phyloP scores from a whole-genome alignment of 2,888 invertebrate genomes.

The Synergus itoensis region DNA sequence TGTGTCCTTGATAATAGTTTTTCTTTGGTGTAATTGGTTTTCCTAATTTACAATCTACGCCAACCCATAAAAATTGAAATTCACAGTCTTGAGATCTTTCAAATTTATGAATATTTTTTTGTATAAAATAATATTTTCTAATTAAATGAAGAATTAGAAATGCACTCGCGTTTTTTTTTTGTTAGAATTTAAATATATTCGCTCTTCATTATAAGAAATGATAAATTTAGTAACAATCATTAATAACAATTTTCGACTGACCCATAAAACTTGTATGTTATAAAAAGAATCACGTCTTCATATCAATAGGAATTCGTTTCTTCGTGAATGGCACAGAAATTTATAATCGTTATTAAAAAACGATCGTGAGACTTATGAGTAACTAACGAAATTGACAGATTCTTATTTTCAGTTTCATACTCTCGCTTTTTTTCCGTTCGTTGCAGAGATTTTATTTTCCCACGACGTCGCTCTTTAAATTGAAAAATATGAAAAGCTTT shows the following conservation, averaged over 20 bases:
- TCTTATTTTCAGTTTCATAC: conserved; percentile 12
- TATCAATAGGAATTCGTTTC: conserved; percentile 5
- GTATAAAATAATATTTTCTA: not conserved
- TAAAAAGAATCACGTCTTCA: not conserved
- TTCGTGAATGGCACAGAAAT: not conserved
- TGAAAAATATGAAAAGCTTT: not conserved
- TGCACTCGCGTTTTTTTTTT: not conserved
- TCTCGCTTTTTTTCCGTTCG: conserved; percentile 18
- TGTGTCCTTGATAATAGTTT: not conserved
- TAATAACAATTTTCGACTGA: not conserved
- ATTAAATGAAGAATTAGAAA: not conserved
- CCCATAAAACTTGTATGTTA: not conserved
- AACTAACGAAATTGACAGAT: conserved; percentile 21
- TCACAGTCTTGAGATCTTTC: not conserved
- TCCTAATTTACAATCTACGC: not conserved
- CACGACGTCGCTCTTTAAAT: conserved; percentile 34
- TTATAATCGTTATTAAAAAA: conserved; percentile 10
- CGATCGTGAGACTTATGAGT: not conserved
- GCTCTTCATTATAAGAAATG: not conserved
- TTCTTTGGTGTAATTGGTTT: not conserved
- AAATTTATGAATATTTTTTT: not conserved
- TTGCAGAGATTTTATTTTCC: conserved; percentile 36
- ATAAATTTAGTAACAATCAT: not conserved
- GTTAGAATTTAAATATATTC: not conserved
- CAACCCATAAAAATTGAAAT: not conserved